Evolutionary conservation across 2,888 invertebrate species (phyloP).

Genomic region (Mellilla xanthometata): DNA sequence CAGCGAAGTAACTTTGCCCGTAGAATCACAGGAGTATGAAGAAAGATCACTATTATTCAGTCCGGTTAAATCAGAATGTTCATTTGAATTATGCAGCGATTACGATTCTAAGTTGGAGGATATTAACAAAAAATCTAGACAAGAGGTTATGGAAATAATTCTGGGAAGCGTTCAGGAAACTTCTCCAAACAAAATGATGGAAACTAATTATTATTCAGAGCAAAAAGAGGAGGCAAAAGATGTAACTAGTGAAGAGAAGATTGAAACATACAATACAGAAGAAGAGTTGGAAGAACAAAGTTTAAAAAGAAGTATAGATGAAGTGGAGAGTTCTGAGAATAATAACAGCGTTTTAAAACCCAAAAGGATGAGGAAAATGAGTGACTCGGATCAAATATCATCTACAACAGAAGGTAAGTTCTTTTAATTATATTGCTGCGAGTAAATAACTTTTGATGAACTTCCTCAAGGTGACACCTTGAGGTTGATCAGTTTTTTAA

Average conservation of each 20-base stretch:
- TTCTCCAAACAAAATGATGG: conserved; percentile 58
- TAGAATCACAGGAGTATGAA: conserved; percentile 40
- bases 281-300: neutral
- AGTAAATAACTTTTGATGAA: no score
- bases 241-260: conserved; percentile 1
- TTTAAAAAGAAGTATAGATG: conserved; percentile 62
- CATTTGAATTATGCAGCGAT: conserved; percentile 68
- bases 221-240: conserved; percentile 19
- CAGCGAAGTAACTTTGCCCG: conserved; percentile 59
- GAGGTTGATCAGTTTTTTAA: no score
- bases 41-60: conserved; percentile 50
- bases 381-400: conserved; percentile 68
- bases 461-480: no score
- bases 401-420: conserved; percentile 70
- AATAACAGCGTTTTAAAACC: conserved; percentile 64
- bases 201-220: conserved; percentile 63
- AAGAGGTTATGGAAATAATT: conserved; percentile 78
- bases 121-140: conserved; percentile 68
- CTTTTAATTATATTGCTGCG: conserved; percentile 1
- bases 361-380: conserved; percentile 64
- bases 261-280: neutral
- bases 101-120: conserved; percentile 72
- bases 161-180: conserved; percentile 61
- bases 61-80: conserved; percentile 72
- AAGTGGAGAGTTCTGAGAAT: conserved; percentile 46